phyloP scores from a whole-genome alignment of 64 coral and sea anemone genomes.

The Montipora cactus region DNA sequence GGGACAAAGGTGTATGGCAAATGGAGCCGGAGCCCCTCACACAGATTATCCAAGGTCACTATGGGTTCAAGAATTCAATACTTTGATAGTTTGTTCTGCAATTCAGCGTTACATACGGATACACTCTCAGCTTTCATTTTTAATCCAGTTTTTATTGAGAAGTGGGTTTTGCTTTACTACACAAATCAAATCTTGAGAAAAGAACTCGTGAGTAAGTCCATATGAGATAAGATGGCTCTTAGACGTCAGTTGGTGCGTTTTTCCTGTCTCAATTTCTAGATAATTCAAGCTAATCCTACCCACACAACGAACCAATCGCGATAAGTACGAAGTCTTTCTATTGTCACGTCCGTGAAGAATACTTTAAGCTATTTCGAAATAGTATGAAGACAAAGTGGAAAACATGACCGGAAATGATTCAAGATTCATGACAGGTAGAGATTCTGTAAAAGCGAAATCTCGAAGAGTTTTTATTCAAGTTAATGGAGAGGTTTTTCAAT shows the following conservation, averaged over 20 bases:
- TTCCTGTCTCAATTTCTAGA: conserved; percentile 34
- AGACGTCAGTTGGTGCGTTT: conserved; percentile 23
- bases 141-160: neutral
- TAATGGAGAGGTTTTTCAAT: neutral
- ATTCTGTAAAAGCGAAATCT: neutral
- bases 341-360: neutral
- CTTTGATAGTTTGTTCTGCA: conserved; percentile 14
- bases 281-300: conserved; percentile 40
- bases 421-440: neutral
- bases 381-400: neutral
- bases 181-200: neutral
- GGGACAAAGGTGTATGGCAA: neutral
- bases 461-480: neutral
- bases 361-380: neutral
- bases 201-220: neutral
- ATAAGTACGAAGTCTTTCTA: conserved; percentile 20
- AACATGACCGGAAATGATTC: neutral
- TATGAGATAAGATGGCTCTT: conserved; percentile 42
- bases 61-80: conserved; percentile 46
- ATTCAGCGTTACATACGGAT: conserved; percentile 21
- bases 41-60: neutral
- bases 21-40: neutral
- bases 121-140: conserved; percentile 24
- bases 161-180: neutral
- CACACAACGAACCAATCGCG: conserved; percentile 7